These are phyloP conservation scores for Grammomys dolichurus DNA, from an alignment of 2,113 vertebrate species.

Conservation along the genomic window DNA sequence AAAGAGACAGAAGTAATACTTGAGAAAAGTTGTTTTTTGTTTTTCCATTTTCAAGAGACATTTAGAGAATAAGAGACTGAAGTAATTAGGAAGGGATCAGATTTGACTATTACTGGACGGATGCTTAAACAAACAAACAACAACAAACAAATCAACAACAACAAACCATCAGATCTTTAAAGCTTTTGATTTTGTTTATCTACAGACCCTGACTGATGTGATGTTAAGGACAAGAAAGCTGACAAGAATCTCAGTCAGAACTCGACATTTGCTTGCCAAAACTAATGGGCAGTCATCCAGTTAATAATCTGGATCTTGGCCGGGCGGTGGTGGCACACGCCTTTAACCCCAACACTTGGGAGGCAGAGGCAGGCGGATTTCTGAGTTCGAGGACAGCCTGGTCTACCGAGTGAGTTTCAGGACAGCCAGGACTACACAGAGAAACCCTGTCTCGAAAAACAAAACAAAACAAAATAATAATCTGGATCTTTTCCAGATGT, in stretches of 20 bases:
- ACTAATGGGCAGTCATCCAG: slow-evolving; percentile 47
- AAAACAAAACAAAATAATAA: not conserved
- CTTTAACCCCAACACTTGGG: too few species aligned
- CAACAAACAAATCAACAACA: not conserved
- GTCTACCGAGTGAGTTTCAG: too few species aligned
- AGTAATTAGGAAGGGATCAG: not conserved
- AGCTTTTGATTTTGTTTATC: slow-evolving; percentile 37
- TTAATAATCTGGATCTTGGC: slow-evolving; percentile 56
- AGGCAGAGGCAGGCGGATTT: too few species aligned
- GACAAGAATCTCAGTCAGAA: slow-evolving; percentile 51
- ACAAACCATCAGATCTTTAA: not conserved
- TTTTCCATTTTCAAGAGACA: not conserved
- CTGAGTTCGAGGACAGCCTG: too few species aligned
- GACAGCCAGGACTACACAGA: too few species aligned
- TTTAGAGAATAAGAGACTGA: not conserved
- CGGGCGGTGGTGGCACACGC: too few species aligned
- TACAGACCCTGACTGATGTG: slow-evolving; percentile 34
- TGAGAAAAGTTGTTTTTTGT: not conserved
- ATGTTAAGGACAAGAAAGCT: slow-evolving; percentile 34
- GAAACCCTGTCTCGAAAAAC: too few species aligned
- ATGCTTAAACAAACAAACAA: not conserved
- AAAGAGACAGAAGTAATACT: not conserved
- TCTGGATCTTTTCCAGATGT: slow-evolving; percentile 52
- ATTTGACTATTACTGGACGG: not conserved
- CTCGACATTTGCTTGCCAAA: slow-evolving; percentile 45